Evolutionary conservation across 2,888 invertebrate genomes (phyloP).

Genomic region (Bombylius major): DNA sequence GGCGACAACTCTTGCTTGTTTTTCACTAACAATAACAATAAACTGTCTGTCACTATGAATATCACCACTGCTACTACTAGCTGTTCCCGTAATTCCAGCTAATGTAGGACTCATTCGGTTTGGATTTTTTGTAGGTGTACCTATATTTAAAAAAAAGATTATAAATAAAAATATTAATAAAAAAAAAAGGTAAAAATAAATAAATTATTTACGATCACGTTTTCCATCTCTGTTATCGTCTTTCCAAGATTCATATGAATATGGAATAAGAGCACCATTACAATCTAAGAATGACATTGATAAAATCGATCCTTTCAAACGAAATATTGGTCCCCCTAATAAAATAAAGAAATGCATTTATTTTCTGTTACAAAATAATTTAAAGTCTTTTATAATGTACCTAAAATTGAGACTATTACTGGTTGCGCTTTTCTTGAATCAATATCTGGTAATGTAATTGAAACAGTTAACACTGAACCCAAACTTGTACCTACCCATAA

Average conservation of each 20-base stretch:
- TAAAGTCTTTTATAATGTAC: slow-evolving; percentile 34
- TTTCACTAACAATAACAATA: slow-evolving; percentile 87
- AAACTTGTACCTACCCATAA: slow-evolving; percentile 96
- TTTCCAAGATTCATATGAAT: slow-evolving; percentile 84
- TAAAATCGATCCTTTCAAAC: slow-evolving; percentile 89
- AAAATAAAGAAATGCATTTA: background rate
- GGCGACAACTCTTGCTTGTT: slow-evolving; percentile 86
- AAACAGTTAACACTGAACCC: slow-evolving; percentile 89
- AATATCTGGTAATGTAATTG: slow-evolving; percentile 67
- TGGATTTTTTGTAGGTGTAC: slow-evolving; percentile 56
- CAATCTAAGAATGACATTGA: slow-evolving; percentile 94
- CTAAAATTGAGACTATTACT: slow-evolving; percentile 77
- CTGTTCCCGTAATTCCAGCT: slow-evolving; percentile 42
- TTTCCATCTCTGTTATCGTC: slow-evolving; percentile 57
- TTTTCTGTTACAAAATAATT: background rate
- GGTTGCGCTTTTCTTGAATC: slow-evolving; percentile 75
- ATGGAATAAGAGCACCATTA: slow-evolving; percentile 82
- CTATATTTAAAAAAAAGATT: slow-evolving; percentile 23
- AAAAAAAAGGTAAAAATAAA: background rate
- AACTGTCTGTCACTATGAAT: slow-evolving; percentile 71
- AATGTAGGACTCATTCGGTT: slow-evolving; percentile 69
- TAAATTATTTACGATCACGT: slow-evolving; percentile 30
- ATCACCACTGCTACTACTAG: slow-evolving; percentile 37
- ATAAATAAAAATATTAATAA: background rate
- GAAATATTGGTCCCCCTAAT: slow-evolving; percentile 88